Conservation (phyloP, 2,113 vertebrate species). For the Pachypanchax playfairii region DNA sequence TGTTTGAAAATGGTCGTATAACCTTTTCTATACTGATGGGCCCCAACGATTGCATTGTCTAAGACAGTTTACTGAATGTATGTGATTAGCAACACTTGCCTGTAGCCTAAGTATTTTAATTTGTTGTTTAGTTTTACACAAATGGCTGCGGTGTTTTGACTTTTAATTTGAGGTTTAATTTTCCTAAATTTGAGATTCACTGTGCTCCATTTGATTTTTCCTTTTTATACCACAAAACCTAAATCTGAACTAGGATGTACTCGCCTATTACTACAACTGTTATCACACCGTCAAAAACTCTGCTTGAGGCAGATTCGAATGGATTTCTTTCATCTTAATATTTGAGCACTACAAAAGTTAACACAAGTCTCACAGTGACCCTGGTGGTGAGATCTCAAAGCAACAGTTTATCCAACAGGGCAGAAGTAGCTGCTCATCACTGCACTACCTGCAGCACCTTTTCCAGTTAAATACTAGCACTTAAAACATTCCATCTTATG, state of each 20-base stretch:
- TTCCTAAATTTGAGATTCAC: too few relatives aligned
- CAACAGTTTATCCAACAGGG: conserved; percentile 50
- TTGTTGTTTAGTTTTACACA: too few relatives aligned
- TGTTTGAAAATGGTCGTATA: not conserved
- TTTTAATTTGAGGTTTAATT: too few relatives aligned
- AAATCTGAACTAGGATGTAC: too few relatives aligned
- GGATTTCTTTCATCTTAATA: conserved; percentile 55
- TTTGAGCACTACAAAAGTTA: conserved; percentile 48
- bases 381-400: conserved; percentile 45
- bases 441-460: conserved; percentile 5
- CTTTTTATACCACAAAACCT: not conserved
- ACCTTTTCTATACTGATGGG: not conserved
- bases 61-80: not conserved
- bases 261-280: too few relatives aligned
- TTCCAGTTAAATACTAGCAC: conserved; percentile 51
- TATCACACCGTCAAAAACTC: not conserved
- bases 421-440: conserved; percentile 49
- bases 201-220: too few relatives aligned
- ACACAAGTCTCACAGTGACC: conserved; percentile 42
- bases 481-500: conserved; percentile 46
- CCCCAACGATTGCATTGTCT: not conserved
- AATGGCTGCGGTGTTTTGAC: too few relatives aligned
- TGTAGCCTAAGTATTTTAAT: too few relatives aligned
- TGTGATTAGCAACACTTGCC: too few relatives aligned
- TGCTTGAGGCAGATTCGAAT: conserved; percentile 41